phyloP scores from a whole-genome alignment of 2,797 vertebrate genomes.

The Acridotheres tristis region DNA sequence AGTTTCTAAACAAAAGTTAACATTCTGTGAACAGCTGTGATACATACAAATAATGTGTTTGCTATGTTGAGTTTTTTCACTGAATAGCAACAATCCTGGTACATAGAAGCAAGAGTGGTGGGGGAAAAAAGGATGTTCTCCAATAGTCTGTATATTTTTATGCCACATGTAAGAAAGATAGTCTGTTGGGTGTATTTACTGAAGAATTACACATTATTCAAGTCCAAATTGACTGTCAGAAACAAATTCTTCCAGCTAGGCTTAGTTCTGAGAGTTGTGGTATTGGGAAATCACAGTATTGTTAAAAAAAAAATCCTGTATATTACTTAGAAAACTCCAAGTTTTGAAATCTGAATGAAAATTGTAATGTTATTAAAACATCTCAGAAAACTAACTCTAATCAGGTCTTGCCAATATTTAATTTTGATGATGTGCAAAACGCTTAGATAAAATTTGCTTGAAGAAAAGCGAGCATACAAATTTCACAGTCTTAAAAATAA shows the following conservation, averaged over 20 bases:
- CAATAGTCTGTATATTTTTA: not conserved
- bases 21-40: not conserved
- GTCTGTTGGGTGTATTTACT: not conserved
- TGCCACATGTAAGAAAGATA: not conserved
- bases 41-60: not conserved
- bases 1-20: not conserved
- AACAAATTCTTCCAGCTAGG: not conserved
- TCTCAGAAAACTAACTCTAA: not conserved
- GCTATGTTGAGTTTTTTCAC: not conserved
- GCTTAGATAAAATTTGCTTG: not conserved
- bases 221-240: not conserved
- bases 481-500: not conserved
- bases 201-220: not conserved
- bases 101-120: not conserved
- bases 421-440: not conserved
- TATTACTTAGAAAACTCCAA: not conserved
- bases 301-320: not conserved
- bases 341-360: not conserved
- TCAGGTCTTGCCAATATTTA: not conserved
- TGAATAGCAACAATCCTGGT: not conserved
- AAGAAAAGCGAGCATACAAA: not conserved
- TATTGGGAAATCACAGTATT: not conserved
- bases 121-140: not conserved
- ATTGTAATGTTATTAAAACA: not conserved
- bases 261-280: not conserved